Evolutionary conservation across 2,888 invertebrate genomes (phyloP), one percentile per base, ranked within the genome.

Genomic region (Lymantria dispar): DNA sequence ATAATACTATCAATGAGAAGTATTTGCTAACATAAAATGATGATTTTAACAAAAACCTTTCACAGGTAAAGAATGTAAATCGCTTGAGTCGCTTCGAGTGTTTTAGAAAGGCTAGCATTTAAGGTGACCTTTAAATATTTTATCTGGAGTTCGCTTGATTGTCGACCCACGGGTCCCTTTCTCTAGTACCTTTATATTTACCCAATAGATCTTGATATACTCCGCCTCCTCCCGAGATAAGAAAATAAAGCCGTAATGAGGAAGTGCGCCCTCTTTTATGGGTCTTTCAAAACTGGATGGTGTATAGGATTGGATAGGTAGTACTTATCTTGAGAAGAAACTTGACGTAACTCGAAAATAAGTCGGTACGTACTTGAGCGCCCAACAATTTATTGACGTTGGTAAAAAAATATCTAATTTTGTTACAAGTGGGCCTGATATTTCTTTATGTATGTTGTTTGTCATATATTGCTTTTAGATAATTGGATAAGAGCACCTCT

Each of bases 51-150:
- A 68, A 71, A 68, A 61, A 47, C 12, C 51, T 40, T 57, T 68
- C 75, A 75, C 70, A 72, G 74, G 68, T 58, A 66, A 79, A 75
- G 83, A 83, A 83, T 85, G 83, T 78, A 76, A 84, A 85, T 78
- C 72, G 76, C 75, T 76, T 72, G 72, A 76, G 74, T 71, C 68
- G 70, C 74, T 74, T 73, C 74, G 68, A 80, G 74, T 74, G 71
- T 66, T 73, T 74, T 74, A 62, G 65, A 74, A 76, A 75, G 72
- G 72, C 78, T 71, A 70, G 70, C 70, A 60, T 66, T 72, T 72
- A 79, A 81, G 78, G 78, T 84, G 84, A 87, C 85, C 87, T 88
- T 83, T 86, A 87, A 87, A 87, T 88, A 88, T 87, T 88, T 89
- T 87, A 90, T 88, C 87, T 87, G 77, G 75, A 85, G 82, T 82